Base-by-base conservation (phyloP, 2,888 invertebrate genomes). In the Hydroisotoma schaefferi region DNA sequence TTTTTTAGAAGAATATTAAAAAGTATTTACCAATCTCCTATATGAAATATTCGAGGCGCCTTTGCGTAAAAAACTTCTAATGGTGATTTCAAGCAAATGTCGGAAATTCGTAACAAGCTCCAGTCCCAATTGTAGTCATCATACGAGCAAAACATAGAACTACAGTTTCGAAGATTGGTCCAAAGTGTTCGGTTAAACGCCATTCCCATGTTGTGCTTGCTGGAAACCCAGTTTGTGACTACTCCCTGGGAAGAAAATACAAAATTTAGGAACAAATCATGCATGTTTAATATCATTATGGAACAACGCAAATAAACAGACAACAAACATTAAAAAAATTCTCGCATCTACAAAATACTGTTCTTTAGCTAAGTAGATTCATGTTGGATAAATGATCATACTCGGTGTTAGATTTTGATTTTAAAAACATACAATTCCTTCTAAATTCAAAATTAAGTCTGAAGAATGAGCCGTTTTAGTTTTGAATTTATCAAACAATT, bases 91-190 rank as follows among this genome's bases (percentile, higher is more conserved):
- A 89, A 81, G 74, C 90, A 86, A 72, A 88, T 88, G 77, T 92
- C 90, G 1, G 93, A 91, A 54, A 94, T 83, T 76, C 93, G 90
- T 68, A 94, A 87, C 68, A 99, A 79, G 0, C 95, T 94, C 89
- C 98, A 99, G 75, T 99, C 98, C 98, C 98, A 99, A 76, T 99
- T 99, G 78, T 99, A 99, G 76, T 99, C 99, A 75, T 99, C 99
- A 78, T 93, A 97, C 1, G 87, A 85, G 78, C 98, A 99, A 78
- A 98, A 99, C 75, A 87, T 85, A 27, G 87, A 81, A 6, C 88
- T 85, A 75, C 94, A 88, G 27, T 82, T 83, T 74, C 88, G 84
- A 44, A 98, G 85, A 70, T 85, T 84, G 59, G 82, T 81, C 95
- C 97, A 99, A 0, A 94, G 87, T 0, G 85, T 84, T 26, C 88